Conservation (phyloP, 2,888 invertebrate species). For the Orthosia cruda region DNA sequence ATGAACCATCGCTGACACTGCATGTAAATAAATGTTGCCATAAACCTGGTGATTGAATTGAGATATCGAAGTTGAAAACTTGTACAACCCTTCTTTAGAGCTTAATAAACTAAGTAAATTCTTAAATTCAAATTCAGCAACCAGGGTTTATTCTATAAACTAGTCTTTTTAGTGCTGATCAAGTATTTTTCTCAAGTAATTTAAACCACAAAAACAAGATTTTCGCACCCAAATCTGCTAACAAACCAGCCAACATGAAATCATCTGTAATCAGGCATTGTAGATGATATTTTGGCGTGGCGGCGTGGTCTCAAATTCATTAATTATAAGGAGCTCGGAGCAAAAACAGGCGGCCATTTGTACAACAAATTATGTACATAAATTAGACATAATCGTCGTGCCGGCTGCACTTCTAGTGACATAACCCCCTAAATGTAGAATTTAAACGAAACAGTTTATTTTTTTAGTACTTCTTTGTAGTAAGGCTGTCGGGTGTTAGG, state of each 20-base stretch:
- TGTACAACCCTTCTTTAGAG: too few species aligned
- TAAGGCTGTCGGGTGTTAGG: slow-evolving; percentile 30
- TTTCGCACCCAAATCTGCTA: neutral
- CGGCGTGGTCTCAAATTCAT: slow-evolving; percentile 65
- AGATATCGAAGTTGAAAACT: too few species aligned
- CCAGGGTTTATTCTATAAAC: too few species aligned
- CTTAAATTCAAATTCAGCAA: too few species aligned
- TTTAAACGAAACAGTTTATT: slow-evolving; percentile 66
- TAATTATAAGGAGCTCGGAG: slow-evolving; percentile 70
- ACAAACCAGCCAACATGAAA: slow-evolving; percentile 16
- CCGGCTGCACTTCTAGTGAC: slow-evolving; percentile 70
- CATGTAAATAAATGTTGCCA: too few species aligned
- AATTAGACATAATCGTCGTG: slow-evolving; percentile 76
- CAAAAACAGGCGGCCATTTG: slow-evolving; percentile 74
- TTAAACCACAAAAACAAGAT: neutral
- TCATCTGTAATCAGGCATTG: slow-evolving; percentile 46
- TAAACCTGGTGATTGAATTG: too few species aligned
- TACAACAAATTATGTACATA: slow-evolving; percentile 79
- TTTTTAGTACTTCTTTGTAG: slow-evolving; percentile 47
- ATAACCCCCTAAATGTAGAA: slow-evolving; percentile 63
- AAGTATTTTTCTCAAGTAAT: neutral
- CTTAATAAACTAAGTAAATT: too few species aligned
- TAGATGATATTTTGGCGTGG: slow-evolving; percentile 52
- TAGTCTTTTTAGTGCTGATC: too few species aligned
- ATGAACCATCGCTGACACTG: too few species aligned